Base-by-base conservation (phyloP, 2,888 invertebrate genomes). In the Yponomeuta cagnagella region DNA sequence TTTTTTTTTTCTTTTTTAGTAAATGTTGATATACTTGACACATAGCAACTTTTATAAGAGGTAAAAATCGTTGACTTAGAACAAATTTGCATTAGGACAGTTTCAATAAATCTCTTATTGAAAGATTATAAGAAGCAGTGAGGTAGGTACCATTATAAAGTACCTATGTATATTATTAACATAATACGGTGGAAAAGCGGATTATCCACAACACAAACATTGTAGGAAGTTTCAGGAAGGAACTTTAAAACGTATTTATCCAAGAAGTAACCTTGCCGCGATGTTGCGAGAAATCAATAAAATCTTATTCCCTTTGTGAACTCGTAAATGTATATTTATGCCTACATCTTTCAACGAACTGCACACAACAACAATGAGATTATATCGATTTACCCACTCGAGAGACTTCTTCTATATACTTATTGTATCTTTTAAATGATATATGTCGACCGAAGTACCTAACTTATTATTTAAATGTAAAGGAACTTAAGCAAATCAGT, bases 171-270 rank as follows among this genome's bases (percentile, higher is more conserved):
- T 6, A 30, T 65, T 6, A 68, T 23, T 65, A 65, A 65, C 48
- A 10, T 70, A 52, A 52, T 37, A 33, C 15, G 52, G 52, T 2
- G 10, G 68, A 48, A 48, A 30, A 15, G 12, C 63, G n/a, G 71
- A 71, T 75, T 79, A 77, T 80, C 74, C 70, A 64, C 76, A 78
- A 76, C 76, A 74, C 74, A 74, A 77, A 77, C 72, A 74, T 75
- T 73, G 71, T 72, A 74, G 74, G 74, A 65, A 74, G 74, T 77
- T 75, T 48, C 72, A 77, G 79, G 76, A 75, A 72, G 73, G 73
- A 79, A 80, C 79, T 82, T 78, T 78, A 75, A 79, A 82, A 77
- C 77, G 79, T 74, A 75, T 74, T 75, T 71, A 8, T 43, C 43
- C 8, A 70, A 66, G 48, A 68, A 69, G 73, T 80, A 76, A 82